phyloP scores from a whole-genome alignment of 2,797 vertebrate genomes.

The Amblyraja radiata region DNA sequence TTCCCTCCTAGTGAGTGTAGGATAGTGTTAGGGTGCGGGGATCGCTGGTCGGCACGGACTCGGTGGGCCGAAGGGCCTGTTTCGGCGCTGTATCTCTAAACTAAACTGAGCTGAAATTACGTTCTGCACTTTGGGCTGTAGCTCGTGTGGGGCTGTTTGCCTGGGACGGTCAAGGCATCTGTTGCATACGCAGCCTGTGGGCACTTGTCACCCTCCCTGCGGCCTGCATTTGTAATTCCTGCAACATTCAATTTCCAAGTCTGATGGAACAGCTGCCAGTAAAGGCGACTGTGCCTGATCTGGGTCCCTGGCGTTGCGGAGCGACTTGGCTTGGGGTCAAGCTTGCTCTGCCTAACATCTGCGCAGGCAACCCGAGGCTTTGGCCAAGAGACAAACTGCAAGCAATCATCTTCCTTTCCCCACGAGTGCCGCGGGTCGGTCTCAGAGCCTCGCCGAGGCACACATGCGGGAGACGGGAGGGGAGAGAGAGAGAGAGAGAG shows the following conservation, averaged over 20 bases:
- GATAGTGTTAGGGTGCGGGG: no score
- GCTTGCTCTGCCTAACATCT: conserved; percentile 7
- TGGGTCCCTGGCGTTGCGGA: not conserved
- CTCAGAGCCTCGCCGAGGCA: not conserved
- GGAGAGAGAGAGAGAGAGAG: no score
- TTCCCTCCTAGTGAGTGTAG: no score
- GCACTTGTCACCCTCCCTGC: not conserved
- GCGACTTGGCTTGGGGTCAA: conserved; percentile 16
- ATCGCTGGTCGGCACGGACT: no score
- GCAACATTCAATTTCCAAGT: conserved; percentile 28
- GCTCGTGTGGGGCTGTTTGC: not conserved
- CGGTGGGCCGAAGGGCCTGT: no score
- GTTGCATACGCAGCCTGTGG: not conserved
- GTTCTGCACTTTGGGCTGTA: not conserved
- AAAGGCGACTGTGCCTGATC: conserved; percentile 9
- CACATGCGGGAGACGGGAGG: not conserved
- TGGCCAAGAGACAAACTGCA: conserved; percentile 24
- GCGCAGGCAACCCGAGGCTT: conserved; percentile 2
- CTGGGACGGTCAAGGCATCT: not conserved
- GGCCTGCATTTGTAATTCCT: conserved; percentile 23
- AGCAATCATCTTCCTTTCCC: conserved; percentile 12
- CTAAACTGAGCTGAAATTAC: not conserved
- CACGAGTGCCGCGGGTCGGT: not conserved
- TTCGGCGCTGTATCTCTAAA: no score
- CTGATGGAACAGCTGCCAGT: conserved; percentile 28